These are phyloP conservation scores for Rhagonycha lutea DNA, from an alignment of 2,888 invertebrate species.

Conservation along the genomic window DNA sequence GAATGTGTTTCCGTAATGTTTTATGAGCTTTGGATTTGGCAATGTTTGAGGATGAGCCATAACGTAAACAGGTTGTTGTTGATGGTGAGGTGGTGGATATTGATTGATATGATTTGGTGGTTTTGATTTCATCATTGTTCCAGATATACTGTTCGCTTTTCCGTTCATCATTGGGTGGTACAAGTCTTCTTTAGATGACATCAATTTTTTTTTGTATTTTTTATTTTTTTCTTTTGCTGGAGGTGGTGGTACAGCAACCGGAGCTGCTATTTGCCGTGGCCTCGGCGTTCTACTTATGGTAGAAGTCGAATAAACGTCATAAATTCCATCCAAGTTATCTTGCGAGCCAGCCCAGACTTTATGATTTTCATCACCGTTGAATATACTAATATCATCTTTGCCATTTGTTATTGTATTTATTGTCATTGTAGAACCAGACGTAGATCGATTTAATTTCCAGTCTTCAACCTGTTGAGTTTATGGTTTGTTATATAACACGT, in stretches of 20 bases:
- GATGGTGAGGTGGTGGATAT: conserved; percentile 43
- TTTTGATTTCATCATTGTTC: conserved; percentile 56
- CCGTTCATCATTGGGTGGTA: conserved; percentile 62
- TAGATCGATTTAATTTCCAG: conserved; percentile 60
- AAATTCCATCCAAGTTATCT: conserved; percentile 73
- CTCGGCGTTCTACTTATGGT: conserved; percentile 69
- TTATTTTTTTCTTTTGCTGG: conserved; percentile 70
- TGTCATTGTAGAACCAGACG: conserved; percentile 64
- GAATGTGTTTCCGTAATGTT: conserved; percentile 57
- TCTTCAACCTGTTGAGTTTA: conserved; percentile 55
- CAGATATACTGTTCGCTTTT: conserved; percentile 48
- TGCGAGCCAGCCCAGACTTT: conserved; percentile 88
- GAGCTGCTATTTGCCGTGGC: conserved; percentile 80
- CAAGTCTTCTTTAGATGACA: conserved; percentile 64
- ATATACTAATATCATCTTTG: conserved; percentile 81
- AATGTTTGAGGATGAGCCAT: conserved; percentile 52
- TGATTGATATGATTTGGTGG: conserved; percentile 48
- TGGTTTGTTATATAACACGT: not conserved
- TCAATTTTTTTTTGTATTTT: conserved; percentile 64
- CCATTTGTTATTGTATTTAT: conserved; percentile 62
- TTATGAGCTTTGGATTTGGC: conserved; percentile 55
- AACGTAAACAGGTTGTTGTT: conserved; percentile 52
- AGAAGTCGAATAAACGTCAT: conserved; percentile 67
- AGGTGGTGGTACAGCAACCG: conserved; percentile 81
- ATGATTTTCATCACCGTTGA: conserved; percentile 91